Conservation (phyloP, 2,113 vertebrate genomes). For the Cyanoramphus novaezelandiae region DNA sequence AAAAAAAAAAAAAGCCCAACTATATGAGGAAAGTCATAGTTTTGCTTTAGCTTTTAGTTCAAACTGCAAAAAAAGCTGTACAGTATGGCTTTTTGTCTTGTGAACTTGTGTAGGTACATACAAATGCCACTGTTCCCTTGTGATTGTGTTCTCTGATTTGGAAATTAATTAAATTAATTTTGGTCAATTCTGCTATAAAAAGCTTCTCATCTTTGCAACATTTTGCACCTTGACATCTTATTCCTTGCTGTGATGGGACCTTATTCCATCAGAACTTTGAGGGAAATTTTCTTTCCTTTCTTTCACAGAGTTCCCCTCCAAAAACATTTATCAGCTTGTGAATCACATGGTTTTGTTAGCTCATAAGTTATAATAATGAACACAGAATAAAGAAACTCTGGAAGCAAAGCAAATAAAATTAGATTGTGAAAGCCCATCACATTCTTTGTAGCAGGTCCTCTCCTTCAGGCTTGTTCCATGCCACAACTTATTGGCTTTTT, state of each 20-base stretch:
- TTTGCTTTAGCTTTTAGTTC: not conserved
- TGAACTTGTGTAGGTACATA: not conserved
- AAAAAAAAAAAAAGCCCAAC: not conserved
- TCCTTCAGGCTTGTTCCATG: not conserved
- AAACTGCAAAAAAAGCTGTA: not conserved
- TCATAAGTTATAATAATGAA: not conserved
- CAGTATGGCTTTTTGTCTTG: not conserved
- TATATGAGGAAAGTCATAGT: not conserved
- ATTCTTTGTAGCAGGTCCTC: not conserved
- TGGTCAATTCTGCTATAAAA: not conserved
- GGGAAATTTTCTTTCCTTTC: not conserved
- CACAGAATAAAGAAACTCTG: not conserved
- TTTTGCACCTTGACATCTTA: not conserved
- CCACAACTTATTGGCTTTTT: not conserved
- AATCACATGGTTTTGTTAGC: not conserved
- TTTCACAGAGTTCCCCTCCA: not conserved
- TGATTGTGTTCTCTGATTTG: not conserved
- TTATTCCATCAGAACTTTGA: not conserved
- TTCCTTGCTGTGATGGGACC: not conserved
- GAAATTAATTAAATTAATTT: not conserved
- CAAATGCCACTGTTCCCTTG: not conserved
- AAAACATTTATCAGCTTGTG: not conserved
- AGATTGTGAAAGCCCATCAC: rapidly evolving
- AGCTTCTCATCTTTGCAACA: not conserved
- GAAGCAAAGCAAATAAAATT: not conserved